phyloP scores from a whole-genome alignment of 2,888 invertebrate genomes.

The Tipula confusa region DNA sequence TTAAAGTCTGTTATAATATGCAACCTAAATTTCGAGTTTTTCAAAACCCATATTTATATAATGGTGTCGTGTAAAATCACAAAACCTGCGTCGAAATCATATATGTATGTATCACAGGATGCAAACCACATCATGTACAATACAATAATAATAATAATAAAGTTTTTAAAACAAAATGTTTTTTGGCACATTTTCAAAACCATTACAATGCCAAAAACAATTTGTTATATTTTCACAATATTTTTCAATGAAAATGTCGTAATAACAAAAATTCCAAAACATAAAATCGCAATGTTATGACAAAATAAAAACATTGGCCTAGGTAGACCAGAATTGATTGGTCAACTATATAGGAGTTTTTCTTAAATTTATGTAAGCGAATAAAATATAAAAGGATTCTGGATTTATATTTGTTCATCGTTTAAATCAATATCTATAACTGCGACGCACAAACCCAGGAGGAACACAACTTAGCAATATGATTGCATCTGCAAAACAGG shows the following conservation, averaged over 20 bases:
- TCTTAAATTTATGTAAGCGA: no score
- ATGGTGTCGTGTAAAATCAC: background rate
- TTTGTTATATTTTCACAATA: background rate
- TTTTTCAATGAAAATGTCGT: constrained; percentile 5
- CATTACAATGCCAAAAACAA: background rate
- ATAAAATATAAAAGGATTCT: background rate
- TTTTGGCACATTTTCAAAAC: constrained; percentile 20
- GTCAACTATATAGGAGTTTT: no score
- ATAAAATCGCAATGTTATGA: background rate
- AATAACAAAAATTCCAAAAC: background rate
- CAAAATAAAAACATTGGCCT: background rate
- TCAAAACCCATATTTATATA: background rate
- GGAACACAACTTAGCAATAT: background rate
- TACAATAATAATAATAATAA: background rate
- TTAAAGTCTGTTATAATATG: background rate
- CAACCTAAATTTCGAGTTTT: background rate
- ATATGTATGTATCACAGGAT: background rate
- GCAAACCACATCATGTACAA: background rate
- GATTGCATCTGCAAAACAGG: background rate
- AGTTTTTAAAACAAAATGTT: no score
- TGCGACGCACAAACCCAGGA: background rate
- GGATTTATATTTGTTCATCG: background rate
- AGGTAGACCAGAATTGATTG: background rate
- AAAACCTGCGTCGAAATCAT: background rate
- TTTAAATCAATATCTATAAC: background rate